Base-by-base conservation (phyloP, 1,140 invertebrate species). In the Trachelipus rathkii region DNA sequence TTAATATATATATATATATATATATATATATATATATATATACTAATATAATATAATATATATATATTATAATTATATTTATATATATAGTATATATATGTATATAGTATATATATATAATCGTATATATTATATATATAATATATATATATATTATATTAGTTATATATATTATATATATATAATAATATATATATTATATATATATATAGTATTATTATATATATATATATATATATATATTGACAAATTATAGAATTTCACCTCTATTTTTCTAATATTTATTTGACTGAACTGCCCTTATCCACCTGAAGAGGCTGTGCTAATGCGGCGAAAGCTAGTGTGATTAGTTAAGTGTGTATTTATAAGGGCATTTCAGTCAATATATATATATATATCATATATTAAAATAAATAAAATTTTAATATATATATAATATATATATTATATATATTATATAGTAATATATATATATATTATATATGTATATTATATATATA, bases 121-220 rank as follows among this genome's bases (percentile, higher is more conserved):
- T n/a, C n/a, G n/a, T n/a, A n/a, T n/a, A n/a, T n/a, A n/a, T n/a
- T n/a, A n/a, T 66, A 45, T 46, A 15, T 10, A 21, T 21, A 43
- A 73, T 7, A 15, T 67, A 10, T 68, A 50, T 60, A 13, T 60
- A 15, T 9, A 50, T 60, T 53, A 46, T 13, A 73, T n/a, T 9
- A 24, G 53, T 60, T 50, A 44, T 23, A 70, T 21, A 60, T 72
- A 77, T 71, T n/a, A 44, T 23, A 21, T 53, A 53, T 79, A 67
- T 66, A 73, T 50, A n/a, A n/a, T n/a, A n/a, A 44, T 45, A 74
- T 43, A n/a, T 77, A 77, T 77, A 53, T 80, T 71, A 50, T 73
- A 71, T 78, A 3, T 66, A 45, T 46, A 15, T 10, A 21, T 21
- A 43, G 33, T 7, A 15, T n/a, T n/a, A n/a, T n/a, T 67, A 10